These are phyloP conservation scores for Myopa tessellatipennis DNA, from an alignment of 2,888 invertebrate species.

Conservation along the genomic window DNA sequence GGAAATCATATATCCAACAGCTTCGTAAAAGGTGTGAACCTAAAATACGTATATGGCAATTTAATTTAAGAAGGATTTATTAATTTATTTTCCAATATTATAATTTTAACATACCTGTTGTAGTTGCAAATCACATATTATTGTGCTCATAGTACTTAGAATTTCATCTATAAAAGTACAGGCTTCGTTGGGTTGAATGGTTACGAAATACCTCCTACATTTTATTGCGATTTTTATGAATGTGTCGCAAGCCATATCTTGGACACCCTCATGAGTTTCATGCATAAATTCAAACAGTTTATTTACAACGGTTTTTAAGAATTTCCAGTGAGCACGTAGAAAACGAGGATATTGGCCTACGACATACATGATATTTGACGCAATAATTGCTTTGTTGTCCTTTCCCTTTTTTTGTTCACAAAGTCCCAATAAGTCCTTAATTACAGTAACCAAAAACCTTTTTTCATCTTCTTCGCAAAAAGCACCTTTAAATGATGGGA, in stretches of 20 bases:
- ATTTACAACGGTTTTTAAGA: slow-evolving; percentile 99
- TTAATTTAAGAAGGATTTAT: neutral
- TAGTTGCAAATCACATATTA: slow-evolving; percentile 98
- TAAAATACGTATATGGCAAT: slow-evolving; percentile 44
- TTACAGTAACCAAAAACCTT: slow-evolving; percentile 97
- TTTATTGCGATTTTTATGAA: slow-evolving; percentile 99
- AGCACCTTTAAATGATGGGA: slow-evolving; percentile 70
- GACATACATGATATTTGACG: slow-evolving; percentile 99
- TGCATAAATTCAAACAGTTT: slow-evolving; percentile 99
- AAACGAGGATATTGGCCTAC: slow-evolving; percentile 99
- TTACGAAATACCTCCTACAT: slow-evolving; percentile 97
- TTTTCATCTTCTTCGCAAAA: slow-evolving; percentile 99
- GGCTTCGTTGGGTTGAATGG: slow-evolving; percentile 93
- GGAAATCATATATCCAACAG: slow-evolving; percentile 98
- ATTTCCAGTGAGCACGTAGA: slow-evolving; percentile 99
- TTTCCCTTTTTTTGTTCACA: slow-evolving; percentile 98
- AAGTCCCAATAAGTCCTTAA: slow-evolving; percentile 95
- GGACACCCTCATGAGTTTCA: slow-evolving; percentile 99
- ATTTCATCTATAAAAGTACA: slow-evolving; percentile 99
- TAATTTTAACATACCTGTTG: slow-evolving; percentile 80
- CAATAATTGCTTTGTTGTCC: slow-evolving; percentile 99
- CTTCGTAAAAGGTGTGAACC: slow-evolving; percentile 97
- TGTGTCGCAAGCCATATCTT: slow-evolving; percentile 99
- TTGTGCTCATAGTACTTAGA: slow-evolving; percentile 92
- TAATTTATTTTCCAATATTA: neutral